These are phyloP conservation scores for Acanthaster planci DNA, from an alignment of 35 echinoderm and acorn worm genomes.

Conservation along the genomic window DNA sequence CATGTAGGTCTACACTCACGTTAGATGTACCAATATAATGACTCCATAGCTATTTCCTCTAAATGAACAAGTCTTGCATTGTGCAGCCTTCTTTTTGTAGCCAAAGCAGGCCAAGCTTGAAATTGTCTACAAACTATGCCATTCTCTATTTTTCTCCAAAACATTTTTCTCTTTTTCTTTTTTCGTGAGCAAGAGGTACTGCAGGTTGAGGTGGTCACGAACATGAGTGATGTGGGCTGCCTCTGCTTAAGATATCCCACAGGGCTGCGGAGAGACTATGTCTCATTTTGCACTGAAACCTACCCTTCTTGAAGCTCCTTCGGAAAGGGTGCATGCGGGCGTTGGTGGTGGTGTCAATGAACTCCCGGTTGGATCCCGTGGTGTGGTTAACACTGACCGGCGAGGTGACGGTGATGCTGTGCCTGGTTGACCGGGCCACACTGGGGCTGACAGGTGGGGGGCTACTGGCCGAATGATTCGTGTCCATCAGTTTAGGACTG, in stretches of 20 bases:
- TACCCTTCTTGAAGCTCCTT: slow-evolving; percentile 77
- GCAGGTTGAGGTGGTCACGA: too few relatives aligned
- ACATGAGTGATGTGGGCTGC: too few relatives aligned
- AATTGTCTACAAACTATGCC: too few relatives aligned
- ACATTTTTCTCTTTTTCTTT: too few relatives aligned
- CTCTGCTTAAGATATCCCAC: neutral
- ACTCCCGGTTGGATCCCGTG: slow-evolving; percentile 11
- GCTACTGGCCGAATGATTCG: neutral
- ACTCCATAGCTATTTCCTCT: too few relatives aligned
- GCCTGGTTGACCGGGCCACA: neutral
- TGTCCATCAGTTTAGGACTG: slow-evolving; percentile 29
- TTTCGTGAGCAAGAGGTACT: too few relatives aligned
- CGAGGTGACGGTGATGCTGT: slow-evolving; percentile 13
- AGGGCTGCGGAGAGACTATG: neutral
- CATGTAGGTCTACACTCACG: too few relatives aligned
- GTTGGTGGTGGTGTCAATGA: slow-evolving; percentile 31
- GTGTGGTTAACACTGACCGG: neutral
- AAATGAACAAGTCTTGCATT: too few relatives aligned
- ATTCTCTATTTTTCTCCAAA: too few relatives aligned
- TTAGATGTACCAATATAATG: too few relatives aligned
- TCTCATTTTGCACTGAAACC: neutral
- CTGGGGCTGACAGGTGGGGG: slow-evolving; percentile 30
- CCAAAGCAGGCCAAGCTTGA: too few relatives aligned
- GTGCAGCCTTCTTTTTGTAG: too few relatives aligned
- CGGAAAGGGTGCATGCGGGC: slow-evolving; percentile 65